Conservation (phyloP, 1,140 invertebrate genomes). For the Drosophila persimilis region DNA sequence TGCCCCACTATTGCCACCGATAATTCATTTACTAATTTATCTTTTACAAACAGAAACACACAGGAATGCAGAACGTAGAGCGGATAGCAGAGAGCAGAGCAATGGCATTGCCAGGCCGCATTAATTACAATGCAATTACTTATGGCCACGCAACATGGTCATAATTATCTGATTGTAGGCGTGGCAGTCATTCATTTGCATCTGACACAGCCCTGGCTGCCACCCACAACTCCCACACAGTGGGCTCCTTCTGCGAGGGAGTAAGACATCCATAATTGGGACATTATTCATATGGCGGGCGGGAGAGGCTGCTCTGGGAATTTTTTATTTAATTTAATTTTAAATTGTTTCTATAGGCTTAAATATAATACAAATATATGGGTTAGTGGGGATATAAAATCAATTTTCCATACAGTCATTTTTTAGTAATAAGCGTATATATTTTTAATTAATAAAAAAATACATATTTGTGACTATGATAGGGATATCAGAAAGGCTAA, state of each 20-base stretch:
- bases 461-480: no score
- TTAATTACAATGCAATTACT: conserved; percentile 81
- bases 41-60: conserved; percentile 48
- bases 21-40: conserved; percentile 81
- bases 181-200: conserved; percentile 58
- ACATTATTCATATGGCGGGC: neutral
- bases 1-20: conserved; percentile 72
- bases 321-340: no score
- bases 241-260: neutral
- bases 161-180: conserved; percentile 63
- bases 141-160: conserved; percentile 45
- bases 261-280: conserved; percentile 7
- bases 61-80: no score
- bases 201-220: conserved; percentile 18
- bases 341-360: no score
- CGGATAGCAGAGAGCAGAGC: neutral
- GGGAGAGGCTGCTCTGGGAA: no score
- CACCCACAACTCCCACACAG: conserved; percentile 2
- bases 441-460: no score
- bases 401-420: no score
- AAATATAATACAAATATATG: no score
- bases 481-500: no score
- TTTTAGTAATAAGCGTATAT: no score
- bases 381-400: no score
- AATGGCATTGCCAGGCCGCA: conserved; percentile 38